Percentiles rank a stretch among this genome's conserved stretches.
Evolutionary conservation across 2,888 invertebrate genomes (phyloP).

Genomic region (Sesia bembeciformis): DNA sequence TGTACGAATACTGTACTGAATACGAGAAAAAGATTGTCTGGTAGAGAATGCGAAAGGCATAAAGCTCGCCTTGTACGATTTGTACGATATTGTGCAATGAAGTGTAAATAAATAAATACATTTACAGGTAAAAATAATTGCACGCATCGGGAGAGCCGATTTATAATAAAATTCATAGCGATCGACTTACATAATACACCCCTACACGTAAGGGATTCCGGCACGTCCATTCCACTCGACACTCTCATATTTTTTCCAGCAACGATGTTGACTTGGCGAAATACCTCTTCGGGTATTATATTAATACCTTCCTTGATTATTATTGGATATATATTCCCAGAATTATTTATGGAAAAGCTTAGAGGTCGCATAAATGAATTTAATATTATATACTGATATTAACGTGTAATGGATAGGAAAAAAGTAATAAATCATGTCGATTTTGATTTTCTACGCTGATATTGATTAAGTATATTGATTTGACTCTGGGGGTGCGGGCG

Average conservation of each 20-base stretch:
- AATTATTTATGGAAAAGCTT: background rate
- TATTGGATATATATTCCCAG: background rate
- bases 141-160: too few species aligned
- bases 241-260: constrained; percentile 1
- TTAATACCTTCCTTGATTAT: constrained; percentile 1
- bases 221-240: constrained; percentile 2
- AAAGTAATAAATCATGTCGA: background rate
- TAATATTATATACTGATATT: background rate
- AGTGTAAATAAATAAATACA: too few species aligned
- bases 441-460: too few species aligned
- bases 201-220: background rate
- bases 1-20: too few species aligned
- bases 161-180: too few species aligned
- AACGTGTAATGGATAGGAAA: background rate
- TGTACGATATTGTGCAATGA: too few species aligned
- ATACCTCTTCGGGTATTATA: background rate
- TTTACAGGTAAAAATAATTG: too few species aligned
- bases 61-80: too few species aligned
- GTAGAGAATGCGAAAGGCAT: too few species aligned
- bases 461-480: too few species aligned
- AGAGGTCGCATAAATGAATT: background rate
- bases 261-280: background rate
- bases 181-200: background rate
- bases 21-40: too few species aligned
- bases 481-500: too few species aligned